A percentile compares a stretch with the other conserved stretches of the same genome.
These are phyloP conservation scores for Probaryconus sp. DNA, from an alignment of 1,140 invertebrate species.

Conservation along the genomic window DNA sequence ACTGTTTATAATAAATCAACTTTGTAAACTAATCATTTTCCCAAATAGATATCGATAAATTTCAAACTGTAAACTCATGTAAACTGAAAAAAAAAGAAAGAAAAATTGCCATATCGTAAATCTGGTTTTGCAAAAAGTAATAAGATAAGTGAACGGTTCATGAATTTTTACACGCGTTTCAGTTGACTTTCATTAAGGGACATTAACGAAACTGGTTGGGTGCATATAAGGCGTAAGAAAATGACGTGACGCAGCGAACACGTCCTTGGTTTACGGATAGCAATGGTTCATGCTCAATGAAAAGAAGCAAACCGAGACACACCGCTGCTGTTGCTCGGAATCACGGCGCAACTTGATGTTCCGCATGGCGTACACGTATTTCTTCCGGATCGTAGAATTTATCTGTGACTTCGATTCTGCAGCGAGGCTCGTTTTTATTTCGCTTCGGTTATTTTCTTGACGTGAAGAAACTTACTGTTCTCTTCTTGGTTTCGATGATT, in stretches of 20 bases:
- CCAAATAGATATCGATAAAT: no score
- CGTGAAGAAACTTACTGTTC: slow-evolving; percentile 53
- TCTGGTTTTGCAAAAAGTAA: no score
- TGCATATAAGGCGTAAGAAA: background rate
- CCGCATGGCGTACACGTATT: slow-evolving; percentile 67
- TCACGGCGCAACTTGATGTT: slow-evolving; percentile 59
- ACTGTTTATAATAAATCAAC: no score
- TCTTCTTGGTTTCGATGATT: slow-evolving; percentile 56
- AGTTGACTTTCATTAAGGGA: background rate
- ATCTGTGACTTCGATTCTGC: slow-evolving; percentile 58
- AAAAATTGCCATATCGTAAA: no score
- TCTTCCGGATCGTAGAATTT: slow-evolving; percentile 65
- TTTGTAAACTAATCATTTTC: no score
- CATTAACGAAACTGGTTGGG: background rate
- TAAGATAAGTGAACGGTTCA: no score
- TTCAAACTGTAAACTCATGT: no score
- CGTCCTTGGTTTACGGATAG: slow-evolving; percentile 41
- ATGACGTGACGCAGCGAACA: background rate
- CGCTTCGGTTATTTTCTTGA: slow-evolving; percentile 56
- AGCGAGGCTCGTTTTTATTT: slow-evolving; percentile 59
- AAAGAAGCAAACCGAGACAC: slow-evolving; percentile 53
- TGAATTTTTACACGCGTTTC: no score
- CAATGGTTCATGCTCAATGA: slow-evolving; percentile 48
- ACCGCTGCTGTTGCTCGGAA: slow-evolving; percentile 56
- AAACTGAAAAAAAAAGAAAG: no score